Evolutionary conservation across 2,888 invertebrate genomes (phyloP).

Genomic region (Ypsolopha sequella): DNA sequence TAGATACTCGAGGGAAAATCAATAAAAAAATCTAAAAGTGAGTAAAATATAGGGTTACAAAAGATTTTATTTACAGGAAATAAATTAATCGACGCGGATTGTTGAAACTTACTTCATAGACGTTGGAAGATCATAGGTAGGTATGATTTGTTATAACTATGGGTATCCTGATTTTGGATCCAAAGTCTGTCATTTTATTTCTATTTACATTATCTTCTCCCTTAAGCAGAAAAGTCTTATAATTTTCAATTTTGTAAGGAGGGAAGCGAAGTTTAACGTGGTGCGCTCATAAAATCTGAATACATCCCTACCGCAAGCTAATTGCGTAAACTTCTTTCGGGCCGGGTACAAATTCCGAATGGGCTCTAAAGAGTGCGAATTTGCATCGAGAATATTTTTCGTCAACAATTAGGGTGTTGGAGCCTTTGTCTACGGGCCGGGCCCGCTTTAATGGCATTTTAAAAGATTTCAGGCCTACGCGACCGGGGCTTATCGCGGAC

Average conservation of each 20-base stretch:
- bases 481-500: constrained; percentile 60
- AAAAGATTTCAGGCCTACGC: constrained; percentile 58
- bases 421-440: constrained; percentile 58
- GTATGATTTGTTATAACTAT: no score
- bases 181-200: no score
- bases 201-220: no score
- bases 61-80: no score
- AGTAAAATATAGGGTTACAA: no score
- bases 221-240: not conserved
- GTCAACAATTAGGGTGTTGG: constrained; percentile 63
- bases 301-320: constrained; percentile 38
- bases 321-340: constrained; percentile 59
- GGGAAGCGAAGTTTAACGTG: not conserved
- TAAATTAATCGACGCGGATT: no score
- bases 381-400: constrained; percentile 68
- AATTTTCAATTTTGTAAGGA: not conserved
- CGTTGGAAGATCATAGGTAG: no score
- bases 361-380: constrained; percentile 65
- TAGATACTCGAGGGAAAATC: no score
- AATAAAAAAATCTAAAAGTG: no score
- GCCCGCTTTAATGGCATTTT: constrained; percentile 67
- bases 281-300: constrained; percentile 19
- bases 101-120: no score
- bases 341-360: constrained; percentile 62
- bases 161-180: no score